Conservation (phyloP, 2,797 vertebrate species). For the Anisognathus igniventris region DNA sequence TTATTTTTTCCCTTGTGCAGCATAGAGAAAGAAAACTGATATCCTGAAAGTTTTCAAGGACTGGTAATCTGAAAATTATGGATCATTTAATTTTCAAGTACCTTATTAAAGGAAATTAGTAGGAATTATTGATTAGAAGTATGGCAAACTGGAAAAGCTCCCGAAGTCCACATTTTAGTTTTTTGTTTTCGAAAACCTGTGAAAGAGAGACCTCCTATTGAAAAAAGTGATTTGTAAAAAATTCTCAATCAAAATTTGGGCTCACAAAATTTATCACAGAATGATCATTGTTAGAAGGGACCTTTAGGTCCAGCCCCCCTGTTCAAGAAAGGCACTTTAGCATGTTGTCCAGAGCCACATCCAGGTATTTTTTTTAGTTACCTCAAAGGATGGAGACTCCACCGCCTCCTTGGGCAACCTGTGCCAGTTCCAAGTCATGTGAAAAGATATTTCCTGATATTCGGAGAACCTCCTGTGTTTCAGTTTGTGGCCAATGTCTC, state of each 20-base stretch:
- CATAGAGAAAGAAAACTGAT: neutral
- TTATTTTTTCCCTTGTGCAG: neutral
- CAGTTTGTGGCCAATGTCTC: neutral
- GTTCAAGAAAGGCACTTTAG: neutral
- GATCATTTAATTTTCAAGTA: neutral
- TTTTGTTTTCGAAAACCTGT: neutral
- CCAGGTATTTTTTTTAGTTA: neutral
- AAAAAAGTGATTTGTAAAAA: neutral
- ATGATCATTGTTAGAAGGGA: neutral
- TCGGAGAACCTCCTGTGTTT: neutral
- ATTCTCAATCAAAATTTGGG: neutral
- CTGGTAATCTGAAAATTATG: neutral
- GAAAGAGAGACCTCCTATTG: neutral
- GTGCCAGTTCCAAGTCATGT: neutral
- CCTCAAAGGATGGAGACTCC: neutral
- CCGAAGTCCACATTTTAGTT: neutral
- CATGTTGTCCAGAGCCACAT: accelerated
- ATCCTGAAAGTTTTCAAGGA: neutral
- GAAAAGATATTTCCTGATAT: neutral
- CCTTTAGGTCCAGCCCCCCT: neutral
- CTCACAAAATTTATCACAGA: neutral
- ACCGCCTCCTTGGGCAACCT: neutral
- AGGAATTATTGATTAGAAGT: neutral
- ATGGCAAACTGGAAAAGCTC: neutral
- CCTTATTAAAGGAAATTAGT: neutral